These are phyloP conservation scores for Oryzias woworae DNA, from an alignment of 2,113 vertebrate species.

Conservation along the genomic window DNA sequence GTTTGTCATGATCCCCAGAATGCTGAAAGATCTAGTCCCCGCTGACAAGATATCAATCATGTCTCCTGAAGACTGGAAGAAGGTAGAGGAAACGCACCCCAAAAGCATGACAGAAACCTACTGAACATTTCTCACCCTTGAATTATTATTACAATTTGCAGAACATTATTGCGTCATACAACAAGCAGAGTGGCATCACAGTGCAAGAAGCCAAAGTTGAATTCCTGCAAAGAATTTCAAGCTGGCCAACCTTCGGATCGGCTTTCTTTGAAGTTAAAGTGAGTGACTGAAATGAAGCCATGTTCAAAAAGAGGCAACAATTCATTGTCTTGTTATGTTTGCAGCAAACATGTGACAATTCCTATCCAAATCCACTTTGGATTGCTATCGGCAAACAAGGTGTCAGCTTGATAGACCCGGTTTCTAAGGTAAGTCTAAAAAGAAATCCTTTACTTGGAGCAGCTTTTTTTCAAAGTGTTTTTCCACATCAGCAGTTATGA, in stretches of 20 bases:
- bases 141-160: slow-evolving; percentile 34
- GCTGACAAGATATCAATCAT: slow-evolving; percentile 79
- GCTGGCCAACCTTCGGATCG: slow-evolving; percentile 92
- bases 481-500: not conserved
- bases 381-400: slow-evolving; percentile 91
- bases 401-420: slow-evolving; percentile 84
- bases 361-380: slow-evolving; percentile 79
- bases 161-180: slow-evolving; percentile 81
- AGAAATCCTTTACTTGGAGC: too few species aligned
- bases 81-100: slow-evolving; percentile 73
- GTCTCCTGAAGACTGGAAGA: slow-evolving; percentile 90
- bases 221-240: slow-evolving; percentile 83
- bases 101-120: not conserved
- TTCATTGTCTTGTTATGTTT: slow-evolving; percentile 1
- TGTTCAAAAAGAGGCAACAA: not conserved
- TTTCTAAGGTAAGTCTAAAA: slow-evolving; percentile 83
- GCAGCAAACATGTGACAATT: slow-evolving; percentile 91
- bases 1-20: slow-evolving; percentile 82
- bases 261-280: slow-evolving; percentile 96
- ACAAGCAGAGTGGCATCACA: slow-evolving; percentile 81
- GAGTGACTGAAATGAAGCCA: slow-evolving; percentile 8
- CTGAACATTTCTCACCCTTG: not conserved
- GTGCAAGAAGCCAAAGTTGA: slow-evolving; percentile 87
- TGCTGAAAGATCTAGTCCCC: slow-evolving; percentile 86
- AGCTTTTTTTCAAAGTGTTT: not conserved